Evolutionary conservation across 1,140 invertebrate genomes (phyloP).

Genomic region (Ceratitis capitata): DNA sequence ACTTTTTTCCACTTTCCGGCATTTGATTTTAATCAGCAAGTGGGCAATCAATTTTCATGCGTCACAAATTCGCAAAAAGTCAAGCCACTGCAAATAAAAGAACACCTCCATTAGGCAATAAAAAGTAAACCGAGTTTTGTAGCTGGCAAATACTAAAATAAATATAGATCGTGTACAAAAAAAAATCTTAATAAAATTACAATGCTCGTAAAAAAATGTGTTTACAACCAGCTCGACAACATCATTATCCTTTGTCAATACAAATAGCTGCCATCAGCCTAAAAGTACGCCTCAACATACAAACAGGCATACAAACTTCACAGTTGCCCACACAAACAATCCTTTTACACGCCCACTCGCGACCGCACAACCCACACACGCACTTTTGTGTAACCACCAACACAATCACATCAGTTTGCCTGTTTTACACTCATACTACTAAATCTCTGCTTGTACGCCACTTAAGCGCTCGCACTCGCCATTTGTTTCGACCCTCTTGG

Average conservation of each 20-base stretch:
- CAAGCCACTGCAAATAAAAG: not conserved
- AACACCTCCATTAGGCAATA: not conserved
- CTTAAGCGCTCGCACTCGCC: not conserved
- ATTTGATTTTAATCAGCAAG: not conserved
- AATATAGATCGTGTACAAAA: not conserved
- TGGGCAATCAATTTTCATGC: constrained; percentile 13
- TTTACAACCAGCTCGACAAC: not conserved
- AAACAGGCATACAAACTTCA: not conserved
- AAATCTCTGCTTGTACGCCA: not conserved
- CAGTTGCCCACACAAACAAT: not conserved
- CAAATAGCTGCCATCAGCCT: not conserved
- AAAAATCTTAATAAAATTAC: not conserved
- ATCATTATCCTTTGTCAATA: constrained; percentile 30
- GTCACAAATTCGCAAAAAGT: not conserved
- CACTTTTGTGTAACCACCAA: not conserved
- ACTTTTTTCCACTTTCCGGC: not conserved
- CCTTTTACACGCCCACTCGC: not conserved
- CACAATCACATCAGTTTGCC: not conserved
- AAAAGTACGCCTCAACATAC: not conserved
- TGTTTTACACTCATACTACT: not conserved
- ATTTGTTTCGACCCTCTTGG: not conserved
- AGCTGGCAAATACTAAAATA: not conserved
- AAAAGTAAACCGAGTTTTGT: not conserved
- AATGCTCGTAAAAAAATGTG: not conserved
- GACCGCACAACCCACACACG: not conserved